Evolutionary conservation across 2,113 vertebrate species (phyloP), one percentile per base, ranked within the genome.

Genomic region (Cygnus buccinator): DNA sequence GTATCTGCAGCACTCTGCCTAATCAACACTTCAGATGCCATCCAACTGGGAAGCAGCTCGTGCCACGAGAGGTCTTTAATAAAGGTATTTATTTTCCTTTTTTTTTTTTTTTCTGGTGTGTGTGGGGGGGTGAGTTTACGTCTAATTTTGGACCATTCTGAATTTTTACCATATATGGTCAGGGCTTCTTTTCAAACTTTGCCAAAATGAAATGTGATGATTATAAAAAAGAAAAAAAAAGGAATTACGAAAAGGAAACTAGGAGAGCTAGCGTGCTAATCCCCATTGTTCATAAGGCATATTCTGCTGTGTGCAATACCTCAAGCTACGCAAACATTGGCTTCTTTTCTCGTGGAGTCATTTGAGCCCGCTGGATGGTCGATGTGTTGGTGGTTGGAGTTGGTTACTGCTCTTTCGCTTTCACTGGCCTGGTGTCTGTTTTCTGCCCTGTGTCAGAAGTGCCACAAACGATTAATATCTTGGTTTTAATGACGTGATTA

Each of bases 81-180:
- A 48, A 62, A 14, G 21, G 13, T 66, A 48, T 57, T 90, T 87
- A 4, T 11, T 79, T 80, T 7, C 4, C 1, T 62, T 28, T 25
- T n/a, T 33, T 37, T 57, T 58, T 41, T 3, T 57, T 90, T 89
- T 48, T 11, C 46, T 48, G 46, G 46, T 21, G 46, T 5, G 46
- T 48, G 46, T 21, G 26, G 52, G 54, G 54, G 54, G 54, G 75
- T 6, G 4, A 82, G 19, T 91, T 94, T 84, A 79, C 4, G 0
- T 92, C 91, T 94, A 87, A 93, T 70, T 95, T 93, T 89, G 62
- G 82, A 74, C 78, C 83, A 29, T 91, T 93, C 71, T 1, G 4
- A 39, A 41, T 94, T 89, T 96, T 95, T 58, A 76, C 96, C 93
- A 77, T 95, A 96, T 97, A 96, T 91, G 81, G 91, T 82, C 89